Conservation (phyloP, 2,888 invertebrate species). For the Melangyna quadrimaculata region DNA sequence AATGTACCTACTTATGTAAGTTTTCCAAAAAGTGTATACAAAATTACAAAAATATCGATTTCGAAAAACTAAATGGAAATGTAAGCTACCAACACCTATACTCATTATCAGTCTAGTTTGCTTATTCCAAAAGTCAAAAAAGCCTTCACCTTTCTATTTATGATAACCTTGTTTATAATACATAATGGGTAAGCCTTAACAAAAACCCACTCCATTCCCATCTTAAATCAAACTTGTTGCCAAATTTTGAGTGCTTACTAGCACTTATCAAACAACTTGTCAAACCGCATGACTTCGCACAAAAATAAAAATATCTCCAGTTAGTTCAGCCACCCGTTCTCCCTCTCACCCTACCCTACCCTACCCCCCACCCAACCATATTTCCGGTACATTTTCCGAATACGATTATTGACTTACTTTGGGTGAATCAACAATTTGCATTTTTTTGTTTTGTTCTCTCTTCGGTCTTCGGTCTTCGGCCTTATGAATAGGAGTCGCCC, state of each 20-base stretch:
- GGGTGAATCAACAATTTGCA: constrained; percentile 71
- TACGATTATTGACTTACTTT: constrained; percentile 69
- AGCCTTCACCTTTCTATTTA: background rate
- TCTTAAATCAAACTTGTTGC: constrained; percentile 56
- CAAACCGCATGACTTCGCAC: constrained; percentile 55
- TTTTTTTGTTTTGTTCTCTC: background rate
- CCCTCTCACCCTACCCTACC: background rate
- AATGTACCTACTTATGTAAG: too few species aligned
- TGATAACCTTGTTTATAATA: background rate
- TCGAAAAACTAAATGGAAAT: too few species aligned
- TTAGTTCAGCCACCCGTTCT: background rate
- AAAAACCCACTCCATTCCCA: background rate
- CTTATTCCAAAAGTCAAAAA: background rate
- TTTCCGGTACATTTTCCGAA: constrained; percentile 46
- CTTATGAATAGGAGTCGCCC: background rate
- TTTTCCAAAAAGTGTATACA: too few species aligned
- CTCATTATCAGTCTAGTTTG: too few species aligned
- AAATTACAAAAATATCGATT: too few species aligned
- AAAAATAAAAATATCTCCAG: background rate
- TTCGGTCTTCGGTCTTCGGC: too few species aligned
- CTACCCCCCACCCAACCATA: background rate
- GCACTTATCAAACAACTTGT: constrained; percentile 42
- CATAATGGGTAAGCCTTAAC: background rate
- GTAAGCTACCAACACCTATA: too few species aligned
- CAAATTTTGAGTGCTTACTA: constrained; percentile 58